These are phyloP conservation scores for Agrilus mali DNA, from an alignment of 2,888 invertebrate species.

Conservation along the genomic window DNA sequence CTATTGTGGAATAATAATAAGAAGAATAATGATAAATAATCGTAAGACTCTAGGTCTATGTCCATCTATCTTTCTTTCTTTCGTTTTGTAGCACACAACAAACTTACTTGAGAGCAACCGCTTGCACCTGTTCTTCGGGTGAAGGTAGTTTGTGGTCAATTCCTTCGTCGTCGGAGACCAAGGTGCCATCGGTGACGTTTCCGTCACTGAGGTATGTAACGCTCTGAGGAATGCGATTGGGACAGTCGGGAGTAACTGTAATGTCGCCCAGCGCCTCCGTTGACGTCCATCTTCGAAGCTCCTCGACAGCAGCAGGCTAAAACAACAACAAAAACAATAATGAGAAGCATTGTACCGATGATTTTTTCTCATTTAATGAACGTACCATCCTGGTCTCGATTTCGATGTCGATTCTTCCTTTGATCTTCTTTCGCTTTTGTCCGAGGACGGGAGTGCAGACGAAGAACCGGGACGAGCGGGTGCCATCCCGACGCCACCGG, in stretches of 20 bases:
- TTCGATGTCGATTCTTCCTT: conserved; percentile 62
- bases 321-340: conserved; percentile 7
- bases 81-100: neutral
- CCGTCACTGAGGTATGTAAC: conserved; percentile 32
- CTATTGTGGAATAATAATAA: conserved; percentile 32
- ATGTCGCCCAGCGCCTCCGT: conserved; percentile 70
- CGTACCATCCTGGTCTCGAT: conserved; percentile 83
- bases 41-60: neutral
- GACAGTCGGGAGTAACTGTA: conserved; percentile 66
- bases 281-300: conserved; percentile 75
- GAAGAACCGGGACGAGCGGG: conserved; percentile 55
- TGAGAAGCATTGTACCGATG: too few species aligned
- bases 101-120: conserved; percentile 68
- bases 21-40: neutral
- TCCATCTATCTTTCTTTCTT: neutral
- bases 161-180: conserved; percentile 51
- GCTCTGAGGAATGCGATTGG: conserved; percentile 52
- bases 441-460: conserved; percentile 73
- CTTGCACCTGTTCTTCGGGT: conserved; percentile 74
- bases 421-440: conserved; percentile 53
- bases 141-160: conserved; percentile 79
- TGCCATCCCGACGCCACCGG: conserved; percentile 50
- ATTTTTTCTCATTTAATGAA: conserved; percentile 17
- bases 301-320: conserved; percentile 71
- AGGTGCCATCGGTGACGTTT: conserved; percentile 36